These are phyloP conservation scores for Achroia grisella DNA, from an alignment of 1,140 invertebrate species.

Conservation along the genomic window DNA sequence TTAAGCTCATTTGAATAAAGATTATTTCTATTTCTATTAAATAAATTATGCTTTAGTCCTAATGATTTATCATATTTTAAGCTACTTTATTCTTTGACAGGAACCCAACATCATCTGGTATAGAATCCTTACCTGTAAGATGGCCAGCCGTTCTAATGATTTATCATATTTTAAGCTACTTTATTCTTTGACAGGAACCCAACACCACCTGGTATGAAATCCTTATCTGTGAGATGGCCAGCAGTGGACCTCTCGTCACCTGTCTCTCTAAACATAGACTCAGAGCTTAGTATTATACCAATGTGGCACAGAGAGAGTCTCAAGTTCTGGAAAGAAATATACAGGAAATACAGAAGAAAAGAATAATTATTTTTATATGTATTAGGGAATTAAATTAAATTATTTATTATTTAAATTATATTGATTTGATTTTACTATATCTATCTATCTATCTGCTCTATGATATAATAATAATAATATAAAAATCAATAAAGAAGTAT, in stretches of 20 bases:
- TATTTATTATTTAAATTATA: too few species aligned
- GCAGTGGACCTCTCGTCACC: conserved; percentile 19
- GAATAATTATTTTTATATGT: not conserved
- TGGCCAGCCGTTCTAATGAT: too few species aligned
- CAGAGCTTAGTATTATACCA: conserved; percentile 24
- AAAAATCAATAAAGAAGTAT: too few species aligned
- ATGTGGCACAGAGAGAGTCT: conserved; percentile 35
- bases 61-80: not conserved
- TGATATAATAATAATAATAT: too few species aligned
- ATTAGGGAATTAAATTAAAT: not conserved
- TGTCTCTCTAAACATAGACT: conserved; percentile 30
- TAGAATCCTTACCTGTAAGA: conserved; percentile 28
- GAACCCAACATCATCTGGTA: conserved; percentile 35
- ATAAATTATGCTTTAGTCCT: too few species aligned
- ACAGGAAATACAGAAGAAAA: conserved; percentile 47
- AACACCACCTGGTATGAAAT: conserved; percentile 24
- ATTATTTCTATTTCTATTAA: too few species aligned
- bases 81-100: conserved; percentile 23
- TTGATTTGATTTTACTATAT: too few species aligned
- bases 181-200: conserved; percentile 37
- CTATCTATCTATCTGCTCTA: too few species aligned
- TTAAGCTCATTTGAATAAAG: too few species aligned
- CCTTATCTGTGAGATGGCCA: conserved; percentile 37
- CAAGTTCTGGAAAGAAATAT: conserved; percentile 34
- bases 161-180: conserved; percentile 1